These are phyloP conservation scores for Macrotis lagotis DNA, from an alignment of 2,113 vertebrate species.

Conservation along the genomic window DNA sequence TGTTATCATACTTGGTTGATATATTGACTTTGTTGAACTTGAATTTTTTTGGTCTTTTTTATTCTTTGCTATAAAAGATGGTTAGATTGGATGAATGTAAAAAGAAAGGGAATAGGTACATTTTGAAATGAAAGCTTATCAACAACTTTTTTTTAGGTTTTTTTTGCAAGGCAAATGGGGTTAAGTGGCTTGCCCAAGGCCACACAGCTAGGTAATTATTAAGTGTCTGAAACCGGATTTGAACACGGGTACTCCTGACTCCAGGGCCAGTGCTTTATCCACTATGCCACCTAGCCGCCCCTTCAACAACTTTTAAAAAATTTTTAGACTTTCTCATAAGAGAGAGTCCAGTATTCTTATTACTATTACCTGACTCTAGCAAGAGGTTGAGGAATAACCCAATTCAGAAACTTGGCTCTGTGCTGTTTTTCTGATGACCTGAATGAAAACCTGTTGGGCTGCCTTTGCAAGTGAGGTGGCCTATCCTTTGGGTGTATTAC, in stretches of 20 bases:
- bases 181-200: too few species aligned
- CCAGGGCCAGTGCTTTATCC: too few species aligned
- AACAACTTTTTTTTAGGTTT: too few species aligned
- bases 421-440: background rate
- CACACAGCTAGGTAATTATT: too few species aligned
- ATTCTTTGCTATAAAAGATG: background rate
- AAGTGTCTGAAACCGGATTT: too few species aligned
- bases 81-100: background rate
- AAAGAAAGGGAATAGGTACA: background rate
- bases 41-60: background rate
- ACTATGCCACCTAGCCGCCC: too few species aligned
- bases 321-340: background rate
- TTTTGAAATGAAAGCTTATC: background rate
- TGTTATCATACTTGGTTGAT: background rate
- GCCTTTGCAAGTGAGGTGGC: background rate
- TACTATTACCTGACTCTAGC: background rate
- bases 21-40: background rate
- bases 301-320: too few species aligned
- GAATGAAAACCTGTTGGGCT: background rate
- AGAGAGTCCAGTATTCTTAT: background rate
- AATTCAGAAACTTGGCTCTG: background rate
- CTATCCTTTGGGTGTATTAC: background rate
- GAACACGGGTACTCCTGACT: too few species aligned
- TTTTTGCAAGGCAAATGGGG: too few species aligned
- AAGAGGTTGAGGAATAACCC: background rate